These are phyloP conservation scores for Lithophane leautieri DNA, from an alignment of 2,888 invertebrate genomes.

Conservation along the genomic window DNA sequence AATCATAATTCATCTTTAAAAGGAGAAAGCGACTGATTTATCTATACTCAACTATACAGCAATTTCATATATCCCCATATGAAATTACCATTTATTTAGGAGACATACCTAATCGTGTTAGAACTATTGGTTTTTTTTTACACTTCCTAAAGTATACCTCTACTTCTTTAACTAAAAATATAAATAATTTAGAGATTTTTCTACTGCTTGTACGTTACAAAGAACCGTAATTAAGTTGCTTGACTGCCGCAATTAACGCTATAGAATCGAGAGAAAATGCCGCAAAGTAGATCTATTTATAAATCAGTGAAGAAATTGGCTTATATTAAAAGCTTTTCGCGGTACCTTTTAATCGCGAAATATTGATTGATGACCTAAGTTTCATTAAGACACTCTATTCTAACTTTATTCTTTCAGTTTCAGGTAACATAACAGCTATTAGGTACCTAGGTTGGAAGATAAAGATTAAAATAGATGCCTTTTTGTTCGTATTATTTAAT, in stretches of 20 bases:
- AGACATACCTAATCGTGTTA: background rate
- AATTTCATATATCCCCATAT: background rate
- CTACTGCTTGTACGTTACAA: background rate
- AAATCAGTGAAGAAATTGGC: conserved; percentile 10
- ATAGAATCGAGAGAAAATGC: background rate
- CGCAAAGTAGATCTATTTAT: conserved; percentile 2
- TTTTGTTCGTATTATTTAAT: background rate
- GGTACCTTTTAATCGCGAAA: conserved; percentile 7
- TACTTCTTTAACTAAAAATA: background rate
- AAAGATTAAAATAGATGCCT: background rate
- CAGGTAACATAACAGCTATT: background rate
- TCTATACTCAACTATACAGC: background rate
- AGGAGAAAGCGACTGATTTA: conserved; percentile 32
- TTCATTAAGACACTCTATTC: background rate
- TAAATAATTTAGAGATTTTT: background rate
- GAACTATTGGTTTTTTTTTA: background rate
- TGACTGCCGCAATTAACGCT: conserved; percentile 6
- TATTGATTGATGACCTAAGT: conserved; percentile 35
- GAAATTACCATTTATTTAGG: conserved; percentile 5
- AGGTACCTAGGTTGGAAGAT: background rate
- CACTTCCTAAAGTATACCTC: background rate
- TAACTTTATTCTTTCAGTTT: conserved; percentile 13
- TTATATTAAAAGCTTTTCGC: conserved; percentile 27
- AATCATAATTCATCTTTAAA: conserved; percentile 26
- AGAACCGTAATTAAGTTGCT: background rate